Evolutionary conservation across 2,113 vertebrate genomes (phyloP).

Genomic region (Melospiza georgiana): DNA sequence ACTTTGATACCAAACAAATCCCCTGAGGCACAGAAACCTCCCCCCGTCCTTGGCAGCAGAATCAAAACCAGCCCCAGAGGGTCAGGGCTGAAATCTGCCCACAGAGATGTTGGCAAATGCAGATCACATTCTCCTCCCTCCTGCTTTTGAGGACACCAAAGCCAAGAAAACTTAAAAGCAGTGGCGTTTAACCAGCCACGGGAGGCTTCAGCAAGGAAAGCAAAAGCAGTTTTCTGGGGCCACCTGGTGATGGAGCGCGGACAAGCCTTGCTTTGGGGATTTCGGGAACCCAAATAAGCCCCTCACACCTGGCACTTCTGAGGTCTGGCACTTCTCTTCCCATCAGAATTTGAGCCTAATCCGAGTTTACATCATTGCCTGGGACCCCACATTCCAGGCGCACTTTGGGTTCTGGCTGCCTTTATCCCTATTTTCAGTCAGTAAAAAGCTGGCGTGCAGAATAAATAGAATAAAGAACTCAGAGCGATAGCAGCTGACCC

Average conservation of each 20-base stretch:
- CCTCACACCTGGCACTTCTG: not conserved
- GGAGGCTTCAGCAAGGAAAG: not conserved
- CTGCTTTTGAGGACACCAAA: not conserved
- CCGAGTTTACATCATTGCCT: fast-evolving
- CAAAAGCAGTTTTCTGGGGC: conserved; percentile 22
- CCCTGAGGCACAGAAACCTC: not conserved
- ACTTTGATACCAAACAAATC: not conserved
- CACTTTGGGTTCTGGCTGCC: not conserved
- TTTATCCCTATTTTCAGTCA: fast-evolving
- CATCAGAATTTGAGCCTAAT: fast-evolving
- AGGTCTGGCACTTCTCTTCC: not conserved
- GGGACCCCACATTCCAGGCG: fast-evolving
- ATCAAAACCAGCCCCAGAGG: not conserved
- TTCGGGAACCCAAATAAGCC: fast-evolving
- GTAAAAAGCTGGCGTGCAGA: not conserved
- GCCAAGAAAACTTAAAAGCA: not conserved
- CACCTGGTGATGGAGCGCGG: not conserved
- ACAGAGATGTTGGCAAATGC: not conserved
- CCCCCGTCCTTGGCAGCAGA: fast-evolving
- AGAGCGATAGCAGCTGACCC: not conserved
- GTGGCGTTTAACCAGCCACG: fast-evolving
- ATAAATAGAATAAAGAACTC: not conserved
- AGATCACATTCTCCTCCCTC: not conserved
- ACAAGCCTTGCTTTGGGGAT: not conserved
- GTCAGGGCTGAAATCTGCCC: not conserved